Evolutionary conservation across 2,888 invertebrate species (phyloP).

Genomic region (Lasioglossum malachurum): DNA sequence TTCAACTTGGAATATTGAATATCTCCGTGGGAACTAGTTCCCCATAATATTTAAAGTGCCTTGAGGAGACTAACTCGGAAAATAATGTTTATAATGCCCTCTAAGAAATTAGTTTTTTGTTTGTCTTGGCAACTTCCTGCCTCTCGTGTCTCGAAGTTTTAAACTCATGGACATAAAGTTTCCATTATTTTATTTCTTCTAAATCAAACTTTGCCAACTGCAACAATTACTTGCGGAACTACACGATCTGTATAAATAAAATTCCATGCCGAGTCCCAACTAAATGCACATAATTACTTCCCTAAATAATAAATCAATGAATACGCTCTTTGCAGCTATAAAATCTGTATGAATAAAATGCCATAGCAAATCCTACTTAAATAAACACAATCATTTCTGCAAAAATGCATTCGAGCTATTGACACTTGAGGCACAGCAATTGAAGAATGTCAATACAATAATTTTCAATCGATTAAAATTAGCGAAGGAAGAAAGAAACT

Average conservation of each 20-base stretch:
- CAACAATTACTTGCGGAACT: too few relatives aligned
- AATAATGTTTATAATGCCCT: slow-evolving; percentile 1
- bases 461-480: neutral
- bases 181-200: neutral
- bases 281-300: neutral
- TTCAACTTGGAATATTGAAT: slow-evolving; percentile 4
- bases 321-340: neutral
- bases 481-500: neutral
- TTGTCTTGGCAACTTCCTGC: neutral
- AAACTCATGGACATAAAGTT: neutral
- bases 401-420: neutral
- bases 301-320: neutral
- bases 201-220: neutral
- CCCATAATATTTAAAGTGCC: neutral
- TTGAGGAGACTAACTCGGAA: neutral
- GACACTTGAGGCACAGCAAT: neutral
- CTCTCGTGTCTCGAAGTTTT: neutral
- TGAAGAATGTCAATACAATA: neutral
- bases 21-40: neutral
- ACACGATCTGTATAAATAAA: too few relatives aligned
- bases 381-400: neutral
- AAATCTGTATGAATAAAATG: too few relatives aligned
- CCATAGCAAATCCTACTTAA: too few relatives aligned
- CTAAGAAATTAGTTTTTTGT: slow-evolving; percentile 1
- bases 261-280: too few relatives aligned